Conservation (phyloP, 2,113 vertebrate genomes). For the Chelonoidis abingdonii region DNA sequence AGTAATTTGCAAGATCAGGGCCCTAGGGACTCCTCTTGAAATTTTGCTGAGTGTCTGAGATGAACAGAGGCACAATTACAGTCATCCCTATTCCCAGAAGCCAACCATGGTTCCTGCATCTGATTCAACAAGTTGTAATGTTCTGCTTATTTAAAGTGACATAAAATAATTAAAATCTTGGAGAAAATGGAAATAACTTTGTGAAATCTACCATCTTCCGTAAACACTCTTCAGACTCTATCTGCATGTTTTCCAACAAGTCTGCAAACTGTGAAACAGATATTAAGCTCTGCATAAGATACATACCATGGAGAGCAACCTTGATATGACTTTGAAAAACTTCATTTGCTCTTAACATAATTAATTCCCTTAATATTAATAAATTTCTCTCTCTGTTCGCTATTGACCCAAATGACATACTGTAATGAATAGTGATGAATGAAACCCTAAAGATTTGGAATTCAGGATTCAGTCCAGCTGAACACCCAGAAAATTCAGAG, state of each 20-base stretch:
- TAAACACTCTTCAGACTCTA: background rate
- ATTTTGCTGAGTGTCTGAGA: background rate
- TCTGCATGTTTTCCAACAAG: background rate
- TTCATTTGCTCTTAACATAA: constrained; percentile 15
- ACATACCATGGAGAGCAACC: background rate
- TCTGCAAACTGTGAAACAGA: background rate
- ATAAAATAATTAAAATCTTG: background rate
- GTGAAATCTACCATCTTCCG: too few relatives aligned
- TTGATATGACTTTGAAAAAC: background rate
- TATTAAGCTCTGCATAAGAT: background rate
- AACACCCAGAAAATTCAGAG: background rate
- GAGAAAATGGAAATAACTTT: background rate
- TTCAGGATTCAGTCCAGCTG: background rate
- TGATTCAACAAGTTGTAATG: background rate
- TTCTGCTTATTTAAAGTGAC: background rate
- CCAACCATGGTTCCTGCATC: background rate
- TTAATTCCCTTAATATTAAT: background rate
- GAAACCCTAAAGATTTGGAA: background rate
- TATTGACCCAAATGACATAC: background rate
- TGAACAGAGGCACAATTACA: accelerated
- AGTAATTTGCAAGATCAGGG: accelerated
- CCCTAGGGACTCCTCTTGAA: background rate
- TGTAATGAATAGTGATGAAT: background rate
- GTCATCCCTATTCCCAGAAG: background rate
- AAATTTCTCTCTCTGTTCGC: background rate